A percentile compares a stretch with the other conserved stretches of the same genome.
Evolutionary conservation across 1,140 invertebrate species (phyloP).

Genomic region (Habropoda laboriosa): DNA sequence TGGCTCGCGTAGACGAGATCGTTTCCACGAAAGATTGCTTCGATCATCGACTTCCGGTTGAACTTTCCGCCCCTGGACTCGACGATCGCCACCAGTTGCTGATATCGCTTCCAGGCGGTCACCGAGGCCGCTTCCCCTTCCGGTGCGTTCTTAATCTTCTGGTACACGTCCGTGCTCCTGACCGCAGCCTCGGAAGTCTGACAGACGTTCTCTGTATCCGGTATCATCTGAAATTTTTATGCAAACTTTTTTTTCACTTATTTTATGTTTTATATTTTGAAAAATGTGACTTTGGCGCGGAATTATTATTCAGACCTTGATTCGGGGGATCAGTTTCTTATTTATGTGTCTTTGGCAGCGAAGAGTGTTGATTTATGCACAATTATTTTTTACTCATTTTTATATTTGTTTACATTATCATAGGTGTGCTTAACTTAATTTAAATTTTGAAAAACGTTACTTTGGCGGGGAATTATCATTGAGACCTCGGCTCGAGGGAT

Average conservation of each 20-base stretch:
- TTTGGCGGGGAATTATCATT: too few species aligned
- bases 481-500: too few species aligned
- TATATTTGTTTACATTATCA: too few species aligned
- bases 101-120: slow-evolving; percentile 75
- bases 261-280: too few species aligned
- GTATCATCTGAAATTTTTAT: slow-evolving; percentile 69
- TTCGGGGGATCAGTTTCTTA: too few species aligned
- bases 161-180: slow-evolving; percentile 52
- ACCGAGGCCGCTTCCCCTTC: slow-evolving; percentile 70
- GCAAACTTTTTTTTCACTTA: neutral
- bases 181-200: slow-evolving; percentile 65
- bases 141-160: slow-evolving; percentile 62
- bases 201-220: slow-evolving; percentile 66
- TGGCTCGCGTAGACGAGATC: slow-evolving; percentile 71
- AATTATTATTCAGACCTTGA: too few species aligned
- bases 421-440: too few species aligned
- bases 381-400: too few species aligned
- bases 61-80: slow-evolving; percentile 68
- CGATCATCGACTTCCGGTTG: slow-evolving; percentile 70
- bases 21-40: slow-evolving; percentile 75
- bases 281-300: too few species aligned
- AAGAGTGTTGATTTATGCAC: too few species aligned
- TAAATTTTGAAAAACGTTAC: too few species aligned
- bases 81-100: slow-evolving; percentile 69
- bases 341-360: too few species aligned